A percentile compares a stretch with the other conserved stretches of the same genome.
These are phyloP conservation scores for Drosophila prostipennis DNA, from an alignment of 2,888 invertebrate genomes.

Conservation along the genomic window DNA sequence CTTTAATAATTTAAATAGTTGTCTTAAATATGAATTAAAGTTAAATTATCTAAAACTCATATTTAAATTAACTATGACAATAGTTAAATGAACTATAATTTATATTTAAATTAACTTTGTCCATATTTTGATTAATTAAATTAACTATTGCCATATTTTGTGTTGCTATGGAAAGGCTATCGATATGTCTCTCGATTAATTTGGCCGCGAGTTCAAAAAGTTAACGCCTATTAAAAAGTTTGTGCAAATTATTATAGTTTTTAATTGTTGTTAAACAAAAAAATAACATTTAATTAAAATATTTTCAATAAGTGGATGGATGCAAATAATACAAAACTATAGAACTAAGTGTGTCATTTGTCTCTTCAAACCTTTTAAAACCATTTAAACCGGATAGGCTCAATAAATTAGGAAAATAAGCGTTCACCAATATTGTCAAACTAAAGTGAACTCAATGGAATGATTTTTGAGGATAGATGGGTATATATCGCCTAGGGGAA, in stretches of 20 bases:
- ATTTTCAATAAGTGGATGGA: conserved; percentile 8
- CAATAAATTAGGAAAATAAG: conserved; percentile 9
- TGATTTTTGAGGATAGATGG: conserved; percentile 20
- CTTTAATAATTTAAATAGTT: too few relatives aligned
- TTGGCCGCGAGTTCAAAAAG: neutral
- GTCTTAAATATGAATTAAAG: too few relatives aligned
- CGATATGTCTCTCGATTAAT: neutral
- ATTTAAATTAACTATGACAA: too few relatives aligned
- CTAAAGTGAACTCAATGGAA: conserved; percentile 44
- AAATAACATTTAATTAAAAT: conserved; percentile 4
- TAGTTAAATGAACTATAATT: too few relatives aligned
- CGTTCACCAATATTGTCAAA: conserved; percentile 5
- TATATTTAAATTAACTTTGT: too few relatives aligned
- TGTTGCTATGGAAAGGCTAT: too few relatives aligned
- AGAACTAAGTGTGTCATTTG: neutral
- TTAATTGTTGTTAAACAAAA: conserved; percentile 2
- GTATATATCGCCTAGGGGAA: conserved; percentile 76
- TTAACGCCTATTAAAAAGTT: too few relatives aligned
- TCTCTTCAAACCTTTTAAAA: neutral
- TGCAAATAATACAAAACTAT: conserved; percentile 15
- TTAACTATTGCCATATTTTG: too few relatives aligned
- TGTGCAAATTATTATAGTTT: neutral
- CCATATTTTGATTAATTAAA: too few relatives aligned
- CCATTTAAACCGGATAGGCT: neutral
- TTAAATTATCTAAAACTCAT: too few relatives aligned